phyloP scores from a whole-genome alignment of 1,140 invertebrate genomes.

The Zeugodacus cucurbitae region DNA sequence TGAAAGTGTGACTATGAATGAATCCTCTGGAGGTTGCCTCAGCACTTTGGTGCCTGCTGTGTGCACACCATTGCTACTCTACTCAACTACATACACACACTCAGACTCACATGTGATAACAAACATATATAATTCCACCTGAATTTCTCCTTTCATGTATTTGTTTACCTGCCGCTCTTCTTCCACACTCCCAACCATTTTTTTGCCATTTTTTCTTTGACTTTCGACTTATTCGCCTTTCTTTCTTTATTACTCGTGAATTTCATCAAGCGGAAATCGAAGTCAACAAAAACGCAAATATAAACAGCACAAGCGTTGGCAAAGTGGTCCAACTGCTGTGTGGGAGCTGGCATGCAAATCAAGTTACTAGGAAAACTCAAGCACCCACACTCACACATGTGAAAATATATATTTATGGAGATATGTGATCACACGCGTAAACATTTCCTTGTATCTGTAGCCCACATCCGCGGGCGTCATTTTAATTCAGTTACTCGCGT shows the following conservation, averaged over 20 bases:
- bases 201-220: neutral
- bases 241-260: neutral
- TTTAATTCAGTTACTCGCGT: slow-evolving; percentile 13
- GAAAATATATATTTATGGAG: neutral
- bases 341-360: neutral
- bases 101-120: neutral
- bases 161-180: neutral
- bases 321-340: neutral
- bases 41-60: neutral
- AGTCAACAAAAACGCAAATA: slow-evolving; percentile 31
- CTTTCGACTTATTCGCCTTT: neutral
- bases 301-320: neutral
- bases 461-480: neutral
- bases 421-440: neutral
- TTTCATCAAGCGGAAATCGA: slow-evolving; percentile 36
- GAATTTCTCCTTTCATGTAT: neutral
- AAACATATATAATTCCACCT: neutral
- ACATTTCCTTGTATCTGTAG: neutral
- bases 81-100: neutral
- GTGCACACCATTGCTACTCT: neutral
- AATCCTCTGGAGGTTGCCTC: neutral
- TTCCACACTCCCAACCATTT: neutral
- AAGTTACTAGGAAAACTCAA: neutral
- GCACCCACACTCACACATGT: neutral
- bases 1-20: neutral